Evolutionary conservation across 1,140 invertebrate genomes (phyloP).

Genomic region (Hyles vespertilio): DNA sequence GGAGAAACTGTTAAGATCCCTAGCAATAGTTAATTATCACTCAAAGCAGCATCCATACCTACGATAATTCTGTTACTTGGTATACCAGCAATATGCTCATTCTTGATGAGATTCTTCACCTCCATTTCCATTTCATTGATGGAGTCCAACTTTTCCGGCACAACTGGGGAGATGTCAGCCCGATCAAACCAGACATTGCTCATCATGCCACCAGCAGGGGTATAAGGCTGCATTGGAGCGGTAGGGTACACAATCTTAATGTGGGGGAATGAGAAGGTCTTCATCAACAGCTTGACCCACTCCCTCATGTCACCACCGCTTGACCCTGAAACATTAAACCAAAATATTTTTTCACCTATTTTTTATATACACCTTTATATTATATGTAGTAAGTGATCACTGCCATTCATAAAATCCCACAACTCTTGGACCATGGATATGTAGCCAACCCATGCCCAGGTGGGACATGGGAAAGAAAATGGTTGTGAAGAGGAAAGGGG

Average conservation of each 20-base stretch:
- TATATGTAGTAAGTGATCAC: too few relatives aligned
- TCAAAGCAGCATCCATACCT: slow-evolving; percentile 52
- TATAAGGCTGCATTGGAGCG: slow-evolving; percentile 82
- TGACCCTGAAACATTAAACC: slow-evolving; percentile 71
- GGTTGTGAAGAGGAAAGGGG: too few relatives aligned
- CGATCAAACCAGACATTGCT: slow-evolving; percentile 86
- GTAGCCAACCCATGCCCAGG: too few relatives aligned
- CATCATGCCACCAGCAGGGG: slow-evolving; percentile 78
- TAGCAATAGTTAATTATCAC: not conserved
- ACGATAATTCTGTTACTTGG: slow-evolving; percentile 80
- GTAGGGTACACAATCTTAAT: slow-evolving; percentile 84
- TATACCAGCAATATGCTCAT: slow-evolving; percentile 80
- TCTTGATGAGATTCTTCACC: slow-evolving; percentile 78
- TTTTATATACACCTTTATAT: too few relatives aligned
- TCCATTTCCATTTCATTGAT: slow-evolving; percentile 76
- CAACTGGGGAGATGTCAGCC: slow-evolving; percentile 75
- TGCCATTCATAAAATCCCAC: too few relatives aligned
- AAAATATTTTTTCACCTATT: not conserved
- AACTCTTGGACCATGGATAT: too few relatives aligned
- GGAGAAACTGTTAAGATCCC: too few relatives aligned
- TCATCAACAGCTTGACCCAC: slow-evolving; percentile 79
- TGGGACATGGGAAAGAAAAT: too few relatives aligned
- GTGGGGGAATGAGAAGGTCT: slow-evolving; percentile 80
- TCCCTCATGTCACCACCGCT: slow-evolving; percentile 78
- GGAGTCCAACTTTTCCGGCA: slow-evolving; percentile 78